Evolutionary conservation across 2,113 vertebrate species (phyloP).

Genomic region (Aptenodytes patagonicus): DNA sequence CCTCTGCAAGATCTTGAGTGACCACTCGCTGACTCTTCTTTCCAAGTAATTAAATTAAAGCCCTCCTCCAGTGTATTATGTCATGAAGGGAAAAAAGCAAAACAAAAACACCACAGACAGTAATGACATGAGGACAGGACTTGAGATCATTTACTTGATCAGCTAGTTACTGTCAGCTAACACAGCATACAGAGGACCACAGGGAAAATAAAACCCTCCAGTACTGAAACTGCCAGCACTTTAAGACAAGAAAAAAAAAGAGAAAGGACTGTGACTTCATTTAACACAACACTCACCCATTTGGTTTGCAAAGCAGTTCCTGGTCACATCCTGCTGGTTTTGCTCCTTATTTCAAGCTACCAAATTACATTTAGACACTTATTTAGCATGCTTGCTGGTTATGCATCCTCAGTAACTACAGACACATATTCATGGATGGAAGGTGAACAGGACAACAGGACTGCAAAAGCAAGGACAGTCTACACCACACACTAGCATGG

Average conservation of each 20-base stretch:
- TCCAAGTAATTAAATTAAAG: conserved; percentile 27
- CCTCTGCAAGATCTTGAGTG: background rate
- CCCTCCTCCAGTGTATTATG: background rate
- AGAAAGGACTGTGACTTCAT: background rate
- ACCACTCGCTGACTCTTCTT: background rate
- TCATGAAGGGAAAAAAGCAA: background rate
- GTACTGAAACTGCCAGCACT: background rate
- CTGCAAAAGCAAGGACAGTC: background rate
- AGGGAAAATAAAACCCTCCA: background rate
- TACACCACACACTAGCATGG: background rate
- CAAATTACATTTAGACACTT: background rate
- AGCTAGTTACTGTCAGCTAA: background rate
- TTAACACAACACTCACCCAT: background rate
- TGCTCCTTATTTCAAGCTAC: background rate
- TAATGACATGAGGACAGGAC: background rate
- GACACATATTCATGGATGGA: background rate
- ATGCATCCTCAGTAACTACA: background rate
- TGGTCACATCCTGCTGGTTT: background rate
- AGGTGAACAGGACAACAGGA: background rate
- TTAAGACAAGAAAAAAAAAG: background rate
- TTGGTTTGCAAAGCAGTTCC: conserved; percentile 2
- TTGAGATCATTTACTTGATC: background rate
- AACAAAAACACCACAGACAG: background rate
- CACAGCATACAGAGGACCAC: background rate
- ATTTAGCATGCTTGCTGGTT: background rate